Base-by-base conservation (phyloP, 2,113 vertebrate species). In the Chloropsis cyanopogon region DNA sequence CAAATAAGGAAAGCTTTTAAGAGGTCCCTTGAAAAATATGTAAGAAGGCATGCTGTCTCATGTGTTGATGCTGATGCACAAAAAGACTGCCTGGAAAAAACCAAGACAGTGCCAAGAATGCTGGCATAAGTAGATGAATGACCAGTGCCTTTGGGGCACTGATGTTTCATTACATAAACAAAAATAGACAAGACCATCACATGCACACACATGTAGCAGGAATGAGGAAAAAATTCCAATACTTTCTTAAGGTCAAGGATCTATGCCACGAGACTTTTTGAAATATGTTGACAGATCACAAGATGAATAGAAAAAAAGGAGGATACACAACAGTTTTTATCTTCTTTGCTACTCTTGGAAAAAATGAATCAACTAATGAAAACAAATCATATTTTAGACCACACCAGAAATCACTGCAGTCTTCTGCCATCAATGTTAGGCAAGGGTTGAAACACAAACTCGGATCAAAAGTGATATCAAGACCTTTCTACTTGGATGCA, bases 131-230 rank as follows among this genome's bases (percentile, higher is more conserved):
- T 61, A 93, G 49, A 82, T 86, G 47, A 93, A 93, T 87, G 68
- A 80, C 68, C 88, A 86, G n/a, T 92, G 96, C 92, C 95, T 95
- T 73, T 90, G 88, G 83, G 92, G 88, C 85, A 82, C 53, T 81
- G 44, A 68, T 65, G 50, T 86, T 92, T 89, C 65, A 81, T 89
- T 78, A 76, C 12, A 18, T 25, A 82, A 81, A 81, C 49, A 78
- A 87, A 96, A 95, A 82, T 46, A 95, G 80, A 81, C 35, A 75
- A 70, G 59, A 90, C 23, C 47, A 84, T 96, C 95, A 91, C 95
- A 96, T 88, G 95, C 87, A 93, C 61, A 95, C 94, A 95, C 47
- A 86, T 93, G 83, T 68, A 95, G 50, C 63, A 72, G 57, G 44
- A 73, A 91, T 42, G 82, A 97, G 31, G 46, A 86, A 95, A 76